A percentile compares a stretch with the other conserved stretches of the same genome.
These are phyloP conservation scores for Hesperophylax magnus DNA, from an alignment of 1,140 invertebrate genomes.

Conservation along the genomic window DNA sequence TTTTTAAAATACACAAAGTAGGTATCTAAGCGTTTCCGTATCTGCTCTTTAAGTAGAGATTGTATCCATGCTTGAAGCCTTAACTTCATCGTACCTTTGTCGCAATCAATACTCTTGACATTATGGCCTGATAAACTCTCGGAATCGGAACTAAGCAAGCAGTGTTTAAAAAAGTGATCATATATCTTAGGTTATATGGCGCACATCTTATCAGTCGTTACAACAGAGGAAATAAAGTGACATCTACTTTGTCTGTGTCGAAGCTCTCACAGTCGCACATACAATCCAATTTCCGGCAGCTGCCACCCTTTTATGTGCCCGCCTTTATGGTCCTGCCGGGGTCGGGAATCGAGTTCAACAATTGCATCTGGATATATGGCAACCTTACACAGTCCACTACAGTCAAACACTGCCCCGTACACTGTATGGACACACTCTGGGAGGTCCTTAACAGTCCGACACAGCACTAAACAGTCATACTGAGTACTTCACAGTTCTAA, in stretches of 20 bases:
- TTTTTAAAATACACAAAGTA: too few species aligned
- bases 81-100: too few species aligned
- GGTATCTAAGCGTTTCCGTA: too few species aligned
- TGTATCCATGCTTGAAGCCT: too few species aligned
- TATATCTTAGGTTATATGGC: conserved; percentile 30
- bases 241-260: conserved; percentile 31
- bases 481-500: too few species aligned
- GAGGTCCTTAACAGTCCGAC: too few species aligned
- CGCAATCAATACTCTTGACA: too few species aligned
- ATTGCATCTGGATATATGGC: conserved; percentile 31
- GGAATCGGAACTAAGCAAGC: not conserved
- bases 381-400: not conserved
- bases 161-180: not conserved
- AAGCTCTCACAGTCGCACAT: not conserved
- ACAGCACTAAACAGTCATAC: too few species aligned
- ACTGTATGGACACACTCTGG: not conserved
- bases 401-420: too few species aligned
- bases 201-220: conserved; percentile 29
- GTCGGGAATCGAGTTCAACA: conserved; percentile 31
- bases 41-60: too few species aligned
- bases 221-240: conserved; percentile 35
- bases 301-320: conserved; percentile 25
- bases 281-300: conserved; percentile 38
- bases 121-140: too few species aligned
- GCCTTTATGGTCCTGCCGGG: not conserved